Percentiles rank a stretch among this genome's conserved stretches.
phyloP scores from a whole-genome alignment of 2,888 invertebrate genomes.

The Lymantria monacha region DNA sequence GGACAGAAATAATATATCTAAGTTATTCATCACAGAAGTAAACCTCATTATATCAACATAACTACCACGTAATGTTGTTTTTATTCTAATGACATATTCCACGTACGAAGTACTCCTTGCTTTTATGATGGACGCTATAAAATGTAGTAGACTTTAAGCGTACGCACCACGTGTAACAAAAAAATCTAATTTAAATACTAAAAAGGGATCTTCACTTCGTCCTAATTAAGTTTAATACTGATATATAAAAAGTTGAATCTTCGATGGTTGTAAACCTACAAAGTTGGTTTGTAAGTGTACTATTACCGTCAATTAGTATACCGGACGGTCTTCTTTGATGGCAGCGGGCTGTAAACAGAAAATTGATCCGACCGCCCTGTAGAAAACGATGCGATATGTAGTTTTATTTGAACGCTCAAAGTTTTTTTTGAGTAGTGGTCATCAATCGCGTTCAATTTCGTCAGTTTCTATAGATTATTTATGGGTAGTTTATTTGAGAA shows the following conservation, averaged over 20 bases:
- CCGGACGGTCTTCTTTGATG: slow-evolving; percentile 69
- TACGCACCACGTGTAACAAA: slow-evolving; percentile 15
- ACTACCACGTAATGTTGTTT: slow-evolving; percentile 6
- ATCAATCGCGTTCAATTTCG: slow-evolving; percentile 32
- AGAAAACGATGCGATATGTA: slow-evolving; percentile 34
- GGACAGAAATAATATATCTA: not conserved
- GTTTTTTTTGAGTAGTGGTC: slow-evolving; percentile 25
- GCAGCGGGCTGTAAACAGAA: slow-evolving; percentile 69
- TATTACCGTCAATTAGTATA: slow-evolving; percentile 76
- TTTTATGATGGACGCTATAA: slow-evolving; percentile 18
- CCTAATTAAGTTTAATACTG: slow-evolving; percentile 34
- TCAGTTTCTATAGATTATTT: slow-evolving; percentile 27
- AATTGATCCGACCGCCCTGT: slow-evolving; percentile 73
- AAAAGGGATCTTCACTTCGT: slow-evolving; percentile 25
- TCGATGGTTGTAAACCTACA: slow-evolving; percentile 39
- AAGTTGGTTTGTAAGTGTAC: slow-evolving; percentile 51
- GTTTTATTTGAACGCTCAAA: slow-evolving; percentile 46
- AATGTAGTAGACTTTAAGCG: slow-evolving; percentile 1
- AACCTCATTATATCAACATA: slow-evolving; percentile 12
- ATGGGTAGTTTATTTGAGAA: slow-evolving; percentile 13
- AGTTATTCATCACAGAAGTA: slow-evolving; percentile 4
- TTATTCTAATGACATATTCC: slow-evolving; percentile 1
- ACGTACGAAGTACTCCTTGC: not conserved
- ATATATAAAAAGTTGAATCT: slow-evolving; percentile 24
- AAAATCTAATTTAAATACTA: slow-evolving; percentile 32